Base-by-base conservation (phyloP, 2,888 invertebrate species). In the Leucoma salicis region DNA sequence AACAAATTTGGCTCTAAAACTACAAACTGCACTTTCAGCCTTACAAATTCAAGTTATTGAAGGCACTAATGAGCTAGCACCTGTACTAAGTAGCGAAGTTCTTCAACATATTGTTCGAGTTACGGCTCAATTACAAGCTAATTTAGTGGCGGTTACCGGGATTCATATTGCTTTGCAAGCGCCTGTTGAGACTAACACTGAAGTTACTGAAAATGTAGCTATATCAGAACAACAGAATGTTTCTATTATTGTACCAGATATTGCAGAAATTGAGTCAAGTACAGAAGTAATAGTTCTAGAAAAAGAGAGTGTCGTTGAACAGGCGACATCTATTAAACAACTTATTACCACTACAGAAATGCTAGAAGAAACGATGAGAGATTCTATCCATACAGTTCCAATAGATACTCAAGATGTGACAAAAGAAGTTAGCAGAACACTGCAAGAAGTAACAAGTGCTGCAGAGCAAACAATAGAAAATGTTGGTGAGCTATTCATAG, bases 1-100 rank as follows among this genome's bases (percentile, higher is more conserved):
- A 49, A 55, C 50, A 11, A 49, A 46, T 21, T 47, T 82, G 43
- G 78, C 74, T 12, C 55, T 67, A 4, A 69, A 74, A 51, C 56
- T 86, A 28, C 78, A 79, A 49, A 68, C 53, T 27, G 70, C 78
- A 2, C 48, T 85, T 28, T 60, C 66, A 25, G 51, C 60, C 10
- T 56, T 84, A 18, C 74, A 81, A 58, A 60, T 65, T 14, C 73
- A 79, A 57, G 63, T 72, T 1, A 42, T 73, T 35, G 78, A 80
- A 24, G 68, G 52, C 29, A 54, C 64, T 18, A 67, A 74, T 53
- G 72, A 81, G 33, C 41, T 75, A 38, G 60, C 63, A 2, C 53
- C 74, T 12, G 43, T 52, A 24, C 43, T 75, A 1, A 67, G 63
- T 7, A 41, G 60, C 14, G 66, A 74, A 35, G 49, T 67, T 5